Evolutionary conservation across 2,797 vertebrate genomes (phyloP).

Genomic region (Diceros bicornis): DNA sequence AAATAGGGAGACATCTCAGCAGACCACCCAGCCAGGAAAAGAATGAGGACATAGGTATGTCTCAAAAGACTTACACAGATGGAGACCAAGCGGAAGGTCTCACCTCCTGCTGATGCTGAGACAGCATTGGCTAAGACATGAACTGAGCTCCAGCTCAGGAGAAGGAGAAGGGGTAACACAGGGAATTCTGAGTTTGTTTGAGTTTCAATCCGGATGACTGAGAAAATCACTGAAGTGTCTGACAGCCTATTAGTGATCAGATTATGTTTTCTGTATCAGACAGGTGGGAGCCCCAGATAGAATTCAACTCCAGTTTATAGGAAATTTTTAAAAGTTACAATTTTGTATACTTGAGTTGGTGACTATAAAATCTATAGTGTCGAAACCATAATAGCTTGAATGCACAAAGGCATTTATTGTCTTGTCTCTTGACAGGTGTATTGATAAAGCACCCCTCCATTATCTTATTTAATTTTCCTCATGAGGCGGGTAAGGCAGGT

Average conservation of each 20-base stretch:
- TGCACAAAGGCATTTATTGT: background rate
- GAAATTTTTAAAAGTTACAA: constrained; percentile 44
- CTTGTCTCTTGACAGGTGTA: background rate
- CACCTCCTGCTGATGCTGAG: constrained; percentile 33
- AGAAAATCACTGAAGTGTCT: constrained; percentile 70
- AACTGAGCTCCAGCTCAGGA: background rate
- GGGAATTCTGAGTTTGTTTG: constrained; percentile 64
- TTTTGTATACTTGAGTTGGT: constrained; percentile 19
- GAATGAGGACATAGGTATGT: background rate
- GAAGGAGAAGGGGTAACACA: background rate
- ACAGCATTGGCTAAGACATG: background rate
- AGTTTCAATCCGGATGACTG: constrained; percentile 63
- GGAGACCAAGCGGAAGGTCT: background rate
- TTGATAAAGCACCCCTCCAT: background rate
- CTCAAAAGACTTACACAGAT: constrained; percentile 52
- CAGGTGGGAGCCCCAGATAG: constrained; percentile 44
- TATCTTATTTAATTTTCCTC: constrained; percentile 39
- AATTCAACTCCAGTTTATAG: constrained; percentile 58
- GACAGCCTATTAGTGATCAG: constrained; percentile 69
- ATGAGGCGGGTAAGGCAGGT: background rate
- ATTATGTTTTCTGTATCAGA: constrained; percentile 53
- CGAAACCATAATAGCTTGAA: background rate
- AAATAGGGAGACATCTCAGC: background rate
- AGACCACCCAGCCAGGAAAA: constrained; percentile 37
- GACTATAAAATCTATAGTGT: constrained; percentile 2